Evolutionary conservation across 2,797 vertebrate genomes (phyloP).

Genomic region (Pyrocephalus nanus): DNA sequence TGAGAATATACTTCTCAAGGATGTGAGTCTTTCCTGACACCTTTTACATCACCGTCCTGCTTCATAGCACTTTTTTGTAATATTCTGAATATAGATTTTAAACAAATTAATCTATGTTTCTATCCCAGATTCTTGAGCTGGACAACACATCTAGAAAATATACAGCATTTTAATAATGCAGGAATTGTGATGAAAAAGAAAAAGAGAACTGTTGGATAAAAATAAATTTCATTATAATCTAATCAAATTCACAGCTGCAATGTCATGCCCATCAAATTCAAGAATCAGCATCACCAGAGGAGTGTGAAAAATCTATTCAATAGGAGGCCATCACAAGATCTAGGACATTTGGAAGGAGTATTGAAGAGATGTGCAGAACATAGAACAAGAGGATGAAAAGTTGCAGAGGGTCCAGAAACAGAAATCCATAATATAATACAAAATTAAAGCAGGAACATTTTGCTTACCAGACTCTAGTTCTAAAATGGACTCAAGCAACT

Average conservation of each 20-base stretch:
- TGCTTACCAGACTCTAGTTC: background rate
- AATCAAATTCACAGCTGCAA: constrained; percentile 17
- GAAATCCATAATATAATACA: background rate
- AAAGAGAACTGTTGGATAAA: background rate
- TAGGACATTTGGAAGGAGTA: background rate
- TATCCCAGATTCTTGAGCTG: background rate
- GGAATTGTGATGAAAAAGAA: background rate
- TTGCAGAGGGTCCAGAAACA: background rate
- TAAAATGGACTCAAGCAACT: background rate
- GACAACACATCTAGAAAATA: background rate
- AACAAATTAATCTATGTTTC: background rate
- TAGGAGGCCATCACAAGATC: background rate
- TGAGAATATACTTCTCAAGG: constrained; percentile 35
- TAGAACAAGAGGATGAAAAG: background rate
- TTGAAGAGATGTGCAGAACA: background rate
- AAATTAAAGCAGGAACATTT: background rate
- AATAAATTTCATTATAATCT: background rate
- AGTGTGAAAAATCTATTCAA: background rate
- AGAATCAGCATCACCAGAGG: background rate
- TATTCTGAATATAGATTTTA: background rate
- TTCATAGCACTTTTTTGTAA: background rate
- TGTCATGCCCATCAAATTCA: background rate
- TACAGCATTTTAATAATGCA: background rate
- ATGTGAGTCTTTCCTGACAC: constrained; percentile 19
- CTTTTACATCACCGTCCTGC: constrained; percentile 14